Conservation (phyloP, 2,888 invertebrate species). For the Melieria omissa region DNA sequence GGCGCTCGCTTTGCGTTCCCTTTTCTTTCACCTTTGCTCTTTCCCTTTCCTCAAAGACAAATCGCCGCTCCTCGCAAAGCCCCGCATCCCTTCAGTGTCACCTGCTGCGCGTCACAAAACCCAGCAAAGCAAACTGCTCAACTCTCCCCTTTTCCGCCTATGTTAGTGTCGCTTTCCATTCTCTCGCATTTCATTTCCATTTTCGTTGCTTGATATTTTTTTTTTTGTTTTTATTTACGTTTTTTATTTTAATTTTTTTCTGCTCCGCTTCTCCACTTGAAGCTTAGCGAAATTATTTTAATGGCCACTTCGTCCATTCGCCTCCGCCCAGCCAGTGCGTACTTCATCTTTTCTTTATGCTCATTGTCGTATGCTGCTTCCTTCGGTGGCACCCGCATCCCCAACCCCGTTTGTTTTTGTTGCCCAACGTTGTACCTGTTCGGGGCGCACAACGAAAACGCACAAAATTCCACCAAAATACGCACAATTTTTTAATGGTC, state of each 20-base stretch:
- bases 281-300: slow-evolving; percentile 52
- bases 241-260: slow-evolving; percentile 37
- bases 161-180: neutral
- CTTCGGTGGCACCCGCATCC: neutral
- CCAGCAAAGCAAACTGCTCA: too few relatives aligned
- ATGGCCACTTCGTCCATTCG: slow-evolving; percentile 54
- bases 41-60: too few relatives aligned
- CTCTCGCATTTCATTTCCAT: too few relatives aligned
- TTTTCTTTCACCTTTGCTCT: too few relatives aligned
- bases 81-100: too few relatives aligned
- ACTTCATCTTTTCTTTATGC: slow-evolving; percentile 11
- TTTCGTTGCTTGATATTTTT: slow-evolving; percentile 11
- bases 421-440: slow-evolving; percentile 1
- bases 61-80: too few relatives aligned
- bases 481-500: slow-evolving; percentile 42
- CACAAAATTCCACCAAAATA: slow-evolving; percentile 20
- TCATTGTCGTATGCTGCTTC: neutral
- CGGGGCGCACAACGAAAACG: neutral
- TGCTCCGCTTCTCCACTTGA: slow-evolving; percentile 4
- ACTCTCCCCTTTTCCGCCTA: neutral
- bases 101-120: too few relatives aligned
- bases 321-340: neutral
- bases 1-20: too few relatives aligned
- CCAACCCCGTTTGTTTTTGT: neutral
- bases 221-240: slow-evolving; percentile 35